Conservation (phyloP, 2,113 vertebrate species). For the Gallinago paraguaiae region DNA sequence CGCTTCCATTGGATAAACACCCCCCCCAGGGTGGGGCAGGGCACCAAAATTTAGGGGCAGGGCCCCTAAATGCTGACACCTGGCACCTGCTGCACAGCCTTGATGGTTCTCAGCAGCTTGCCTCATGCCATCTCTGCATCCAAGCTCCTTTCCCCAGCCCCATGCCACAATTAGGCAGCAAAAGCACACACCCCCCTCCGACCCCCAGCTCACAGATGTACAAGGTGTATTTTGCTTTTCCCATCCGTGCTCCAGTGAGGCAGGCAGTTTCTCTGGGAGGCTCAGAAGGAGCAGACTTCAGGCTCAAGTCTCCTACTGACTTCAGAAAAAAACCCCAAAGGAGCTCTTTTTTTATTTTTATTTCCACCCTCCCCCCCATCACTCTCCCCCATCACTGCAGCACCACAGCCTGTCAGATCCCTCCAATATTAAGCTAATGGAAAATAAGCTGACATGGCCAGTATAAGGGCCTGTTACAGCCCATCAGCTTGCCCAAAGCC, state of each 20-base stretch:
- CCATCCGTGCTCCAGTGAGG: not conserved
- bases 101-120: not conserved
- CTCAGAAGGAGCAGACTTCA: not conserved
- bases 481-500: not conserved
- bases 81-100: too few relatives aligned
- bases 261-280: not conserved
- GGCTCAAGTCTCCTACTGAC: not conserved
- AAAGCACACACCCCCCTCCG: too few relatives aligned
- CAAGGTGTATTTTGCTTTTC: not conserved
- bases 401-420: not conserved
- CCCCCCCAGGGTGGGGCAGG: not conserved
- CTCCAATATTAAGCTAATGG: not conserved
- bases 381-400: not conserved
- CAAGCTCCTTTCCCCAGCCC: not conserved
- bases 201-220: too few relatives aligned
- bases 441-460: not conserved
- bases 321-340: not conserved
- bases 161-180: not conserved
- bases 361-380: too few relatives aligned
- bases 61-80: not conserved
- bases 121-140: not conserved
- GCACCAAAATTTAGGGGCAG: not conserved
- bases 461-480: fast-evolving
- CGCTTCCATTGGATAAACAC: not conserved
- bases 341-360: not conserved